Base-by-base conservation (phyloP, 1,140 invertebrate genomes). In the Megathymus violae region DNA sequence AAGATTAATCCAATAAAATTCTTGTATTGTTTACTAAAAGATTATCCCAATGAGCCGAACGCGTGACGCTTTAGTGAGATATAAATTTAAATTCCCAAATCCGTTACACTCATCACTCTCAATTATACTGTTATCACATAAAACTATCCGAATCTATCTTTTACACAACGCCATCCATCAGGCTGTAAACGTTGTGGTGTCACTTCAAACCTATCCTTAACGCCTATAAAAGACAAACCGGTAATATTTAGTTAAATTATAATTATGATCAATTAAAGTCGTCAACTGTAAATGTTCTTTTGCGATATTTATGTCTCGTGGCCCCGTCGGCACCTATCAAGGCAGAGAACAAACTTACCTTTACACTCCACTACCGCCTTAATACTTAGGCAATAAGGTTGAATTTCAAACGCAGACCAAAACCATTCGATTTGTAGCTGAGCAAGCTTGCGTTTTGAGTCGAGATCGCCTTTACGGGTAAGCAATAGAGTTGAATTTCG, bases 221-320 rank as follows among this genome's bases (percentile, higher is more conserved):
- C n/a, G 48, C 17, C 27, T 17, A 36, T 51, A 10, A 56, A 31
- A 44, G 52, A 56, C 27, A 44, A 43, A 56, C 14, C 36, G 17
- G 10, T 43, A 22, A 44, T 15, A 31, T 56, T 56, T 27, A 56
- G 27, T 56, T 19, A 56, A 44, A 22, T 22, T 27, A 56, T 44
- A 56, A 44, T 44, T 15, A 44, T 40, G 52, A 56, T 56, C 34
- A 56, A 56, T 56, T 56, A 56, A 56, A 44, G 52, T 44, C 52
- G 40, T 56, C 40, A 52, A 41, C 38, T 71, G 41, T 67, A 67
- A 71, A 71, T 58, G 61, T 38, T 46, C 47, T 63, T 65, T 11
- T 34, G 62, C 72, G 81, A 84, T 84, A 84, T 78, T 84, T 84
- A 84, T 81, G 74, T 74, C 78, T 69, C 76, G 71, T 76, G 80